Base-by-base conservation (phyloP, 2,888 invertebrate genomes). In the Acrocera orbiculus region DNA sequence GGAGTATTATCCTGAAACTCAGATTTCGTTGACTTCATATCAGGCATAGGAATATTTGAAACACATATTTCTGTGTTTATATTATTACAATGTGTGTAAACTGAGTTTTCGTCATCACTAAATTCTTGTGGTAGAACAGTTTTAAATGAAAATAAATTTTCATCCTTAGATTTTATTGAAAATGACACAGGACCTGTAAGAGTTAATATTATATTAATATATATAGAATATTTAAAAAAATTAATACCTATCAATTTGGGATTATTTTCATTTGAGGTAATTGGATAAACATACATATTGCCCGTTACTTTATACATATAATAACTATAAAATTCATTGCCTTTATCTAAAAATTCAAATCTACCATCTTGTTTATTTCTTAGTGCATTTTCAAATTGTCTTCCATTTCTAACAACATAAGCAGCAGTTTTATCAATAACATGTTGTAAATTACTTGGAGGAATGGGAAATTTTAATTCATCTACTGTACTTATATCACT, bases 381-480 rank as follows among this genome's bases (percentile, higher is more conserved):
- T 8, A 87, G 78, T 16, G 86, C 81, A 22, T 78, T 74, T 47
- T 96, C 95, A 53, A 96, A 95, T 48, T 86, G 82, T 35, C 77
- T 73, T 1, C 96, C 98, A 60, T 95, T 95, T 46, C 89, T 86
- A 2, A 87, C 82, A 0, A 98, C 95, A 57, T 95, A 95, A 42
- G 78, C 76, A 1, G 96, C 95, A 76, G 96, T 92, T 60, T 93
- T 92, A 58, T 93, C 90, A 37, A 98, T 82, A 7, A 96, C 82
- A 14, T 81, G 68, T 51, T 80, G 77, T 2, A 82, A 64, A 46
- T 87, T 87, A 4, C 78, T 76, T 0, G 87, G 78, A 1, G 93
- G 93, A 3, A 69, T 60, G 8, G 66, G 58, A 17, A 71, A 63
- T 1, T 62, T 53, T 24, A 54, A 34, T 16, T 45, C 40, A 8